Evolutionary conservation across 2,113 vertebrate genomes (phyloP).

Genomic region (Sula dactylatra): DNA sequence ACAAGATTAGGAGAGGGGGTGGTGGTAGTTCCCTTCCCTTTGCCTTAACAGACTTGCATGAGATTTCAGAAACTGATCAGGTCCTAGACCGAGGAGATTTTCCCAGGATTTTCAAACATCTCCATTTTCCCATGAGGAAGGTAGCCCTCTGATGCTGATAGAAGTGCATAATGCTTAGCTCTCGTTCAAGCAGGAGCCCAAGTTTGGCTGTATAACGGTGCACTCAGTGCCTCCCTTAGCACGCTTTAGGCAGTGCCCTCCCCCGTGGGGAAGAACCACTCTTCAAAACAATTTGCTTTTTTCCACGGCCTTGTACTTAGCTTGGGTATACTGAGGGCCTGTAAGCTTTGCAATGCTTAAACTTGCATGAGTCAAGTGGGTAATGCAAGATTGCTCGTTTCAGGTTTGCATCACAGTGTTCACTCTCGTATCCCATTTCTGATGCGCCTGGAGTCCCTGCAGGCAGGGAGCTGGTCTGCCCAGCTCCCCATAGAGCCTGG

Average conservation of each 20-base stretch:
- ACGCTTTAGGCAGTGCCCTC: neutral
- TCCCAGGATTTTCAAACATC: neutral
- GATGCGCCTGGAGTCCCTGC: accelerated
- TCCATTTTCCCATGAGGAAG: neutral
- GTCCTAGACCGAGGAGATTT: neutral
- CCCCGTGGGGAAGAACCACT: accelerated
- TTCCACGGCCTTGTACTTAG: neutral
- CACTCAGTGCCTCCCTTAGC: accelerated
- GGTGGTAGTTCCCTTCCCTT: neutral
- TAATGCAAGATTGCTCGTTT: accelerated
- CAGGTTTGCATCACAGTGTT: accelerated
- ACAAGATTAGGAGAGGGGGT: neutral
- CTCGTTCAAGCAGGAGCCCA: neutral
- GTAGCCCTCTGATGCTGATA: neutral
- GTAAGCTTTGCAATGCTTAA: neutral
- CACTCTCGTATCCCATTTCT: accelerated
- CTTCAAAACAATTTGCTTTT: neutral
- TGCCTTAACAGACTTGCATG: neutral
- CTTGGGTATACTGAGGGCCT: accelerated
- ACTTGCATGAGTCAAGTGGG: accelerated
- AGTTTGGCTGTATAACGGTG: neutral
- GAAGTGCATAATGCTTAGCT: neutral
- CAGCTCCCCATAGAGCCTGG: neutral
- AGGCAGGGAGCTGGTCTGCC: neutral
- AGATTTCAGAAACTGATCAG: neutral